Evolutionary conservation across 2,113 vertebrate species (phyloP).

Genomic region (Ranitomeya variabilis): DNA sequence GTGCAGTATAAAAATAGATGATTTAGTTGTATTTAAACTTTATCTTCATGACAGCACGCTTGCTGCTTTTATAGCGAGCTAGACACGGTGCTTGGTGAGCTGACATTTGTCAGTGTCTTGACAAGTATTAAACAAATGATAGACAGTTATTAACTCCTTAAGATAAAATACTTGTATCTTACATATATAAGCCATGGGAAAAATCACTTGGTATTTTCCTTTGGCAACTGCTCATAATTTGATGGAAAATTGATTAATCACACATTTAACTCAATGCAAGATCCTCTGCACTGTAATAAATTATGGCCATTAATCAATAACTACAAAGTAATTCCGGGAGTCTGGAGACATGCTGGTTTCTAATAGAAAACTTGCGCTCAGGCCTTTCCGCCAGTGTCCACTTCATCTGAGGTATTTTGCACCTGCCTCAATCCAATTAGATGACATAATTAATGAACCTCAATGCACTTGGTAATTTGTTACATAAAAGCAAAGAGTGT

Average conservation of each 20-base stretch:
- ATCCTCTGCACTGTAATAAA: conserved; percentile 97
- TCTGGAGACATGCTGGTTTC: conserved; percentile 97
- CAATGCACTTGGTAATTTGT: conserved; percentile 85
- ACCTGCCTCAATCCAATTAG: conserved; percentile 96
- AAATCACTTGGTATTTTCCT: conserved; percentile 85
- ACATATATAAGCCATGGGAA: conserved; percentile 81
- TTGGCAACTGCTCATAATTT: conserved; percentile 93
- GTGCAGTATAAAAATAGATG: conserved; percentile 31
- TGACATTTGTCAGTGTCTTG: conserved; percentile 90
- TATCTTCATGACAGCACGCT: conserved; percentile 75
- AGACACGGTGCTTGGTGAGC: conserved; percentile 84
- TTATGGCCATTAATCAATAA: conserved; percentile 99
- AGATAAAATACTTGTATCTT: conserved; percentile 77
- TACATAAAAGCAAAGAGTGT: conserved; percentile 79
- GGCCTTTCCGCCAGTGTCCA: conserved; percentile 91
- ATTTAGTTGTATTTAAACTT: conserved; percentile 86
- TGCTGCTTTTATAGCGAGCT: conserved; percentile 83
- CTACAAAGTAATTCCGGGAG: conserved; percentile 93
- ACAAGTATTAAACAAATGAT: conserved; percentile 89
- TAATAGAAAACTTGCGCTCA: conserved; percentile 95
- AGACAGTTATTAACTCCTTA: conserved; percentile 87
- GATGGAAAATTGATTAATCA: conserved; percentile 99
- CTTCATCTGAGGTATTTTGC: conserved; percentile 91
- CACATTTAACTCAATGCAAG: conserved; percentile 97
- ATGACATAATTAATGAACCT: conserved; percentile 97